These are phyloP conservation scores for Agraylea sexmaculata DNA, from an alignment of 1,140 invertebrate genomes.

Conservation along the genomic window DNA sequence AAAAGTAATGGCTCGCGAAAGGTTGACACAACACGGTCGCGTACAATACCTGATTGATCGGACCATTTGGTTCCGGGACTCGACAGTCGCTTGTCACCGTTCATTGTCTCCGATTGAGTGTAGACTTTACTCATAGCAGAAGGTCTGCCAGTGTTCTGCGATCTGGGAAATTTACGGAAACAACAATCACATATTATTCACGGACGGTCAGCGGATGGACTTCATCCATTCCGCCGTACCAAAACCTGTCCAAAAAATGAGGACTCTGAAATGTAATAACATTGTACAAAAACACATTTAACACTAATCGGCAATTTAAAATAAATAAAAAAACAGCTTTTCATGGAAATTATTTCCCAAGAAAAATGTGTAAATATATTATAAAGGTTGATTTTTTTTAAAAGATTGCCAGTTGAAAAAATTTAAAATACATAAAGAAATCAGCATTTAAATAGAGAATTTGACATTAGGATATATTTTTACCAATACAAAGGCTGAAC, in stretches of 20 bases:
- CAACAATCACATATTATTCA: constrained; percentile 6
- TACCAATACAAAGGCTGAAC: too few species aligned
- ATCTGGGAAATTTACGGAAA: constrained; percentile 20
- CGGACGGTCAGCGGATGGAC: not conserved
- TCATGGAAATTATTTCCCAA: not conserved
- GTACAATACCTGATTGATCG: constrained; percentile 19
- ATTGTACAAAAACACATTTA: not conserved
- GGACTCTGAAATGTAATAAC: too few species aligned
- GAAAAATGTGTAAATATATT: too few species aligned
- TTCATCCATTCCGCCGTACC: not conserved
- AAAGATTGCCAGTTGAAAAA: too few species aligned
- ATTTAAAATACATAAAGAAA: too few species aligned
- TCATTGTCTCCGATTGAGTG: constrained; percentile 10
- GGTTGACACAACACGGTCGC: constrained; percentile 1
- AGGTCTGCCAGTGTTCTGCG: constrained; percentile 11
- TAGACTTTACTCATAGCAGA: constrained; percentile 11
- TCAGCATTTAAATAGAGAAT: too few species aligned
- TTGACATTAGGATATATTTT: too few species aligned
- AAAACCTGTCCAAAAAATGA: not conserved
- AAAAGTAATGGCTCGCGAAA: too few species aligned
- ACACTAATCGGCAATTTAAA: not conserved
- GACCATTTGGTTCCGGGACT: constrained; percentile 21
- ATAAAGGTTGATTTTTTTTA: too few species aligned
- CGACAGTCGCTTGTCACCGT: constrained; percentile 15
- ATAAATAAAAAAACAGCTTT: not conserved